These are phyloP conservation scores for Apogon hyalosoma DNA, from an alignment of 2,797 vertebrate genomes.

Conservation along the genomic window DNA sequence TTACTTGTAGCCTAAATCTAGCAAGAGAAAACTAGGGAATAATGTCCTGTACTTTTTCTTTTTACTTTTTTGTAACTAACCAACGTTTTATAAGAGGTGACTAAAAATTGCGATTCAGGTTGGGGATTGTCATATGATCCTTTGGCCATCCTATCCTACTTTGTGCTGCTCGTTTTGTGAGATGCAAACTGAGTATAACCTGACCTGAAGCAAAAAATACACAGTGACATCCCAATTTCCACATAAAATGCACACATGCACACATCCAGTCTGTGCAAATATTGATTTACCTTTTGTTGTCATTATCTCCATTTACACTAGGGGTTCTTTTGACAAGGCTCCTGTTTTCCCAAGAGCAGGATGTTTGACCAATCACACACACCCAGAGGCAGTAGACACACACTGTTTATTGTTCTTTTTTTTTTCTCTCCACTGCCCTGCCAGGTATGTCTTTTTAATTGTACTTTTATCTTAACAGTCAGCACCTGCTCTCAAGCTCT, in stretches of 20 bases:
- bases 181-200: constrained; percentile 19
- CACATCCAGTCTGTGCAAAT: constrained; percentile 46
- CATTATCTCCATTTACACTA: constrained; percentile 49
- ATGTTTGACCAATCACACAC: constrained; percentile 60
- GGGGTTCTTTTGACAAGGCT: constrained; percentile 47
- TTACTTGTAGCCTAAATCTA: no score
- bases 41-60: no score
- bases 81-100: no score
- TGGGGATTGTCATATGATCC: no score
- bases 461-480: constrained; percentile 15
- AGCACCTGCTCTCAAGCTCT: constrained; percentile 31
- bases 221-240: constrained; percentile 4
- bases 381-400: constrained; percentile 15
- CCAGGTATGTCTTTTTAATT: constrained; percentile 34
- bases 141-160: no score
- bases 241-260: background rate
- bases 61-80: no score
- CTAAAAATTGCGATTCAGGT: no score
- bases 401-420: constrained; percentile 18
- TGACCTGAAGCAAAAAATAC: constrained; percentile 5
- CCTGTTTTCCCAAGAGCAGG: constrained; percentile 58
- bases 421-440: constrained; percentile 3
- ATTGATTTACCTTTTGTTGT: constrained; percentile 60
- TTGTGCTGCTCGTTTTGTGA: constrained; percentile 20
- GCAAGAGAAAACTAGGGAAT: no score